Percentiles rank a stretch among this genome's conserved stretches.
These are phyloP conservation scores for Clarias laeviceps DNA, from an alignment of 2,797 vertebrate genomes.

Conservation along the genomic window DNA sequence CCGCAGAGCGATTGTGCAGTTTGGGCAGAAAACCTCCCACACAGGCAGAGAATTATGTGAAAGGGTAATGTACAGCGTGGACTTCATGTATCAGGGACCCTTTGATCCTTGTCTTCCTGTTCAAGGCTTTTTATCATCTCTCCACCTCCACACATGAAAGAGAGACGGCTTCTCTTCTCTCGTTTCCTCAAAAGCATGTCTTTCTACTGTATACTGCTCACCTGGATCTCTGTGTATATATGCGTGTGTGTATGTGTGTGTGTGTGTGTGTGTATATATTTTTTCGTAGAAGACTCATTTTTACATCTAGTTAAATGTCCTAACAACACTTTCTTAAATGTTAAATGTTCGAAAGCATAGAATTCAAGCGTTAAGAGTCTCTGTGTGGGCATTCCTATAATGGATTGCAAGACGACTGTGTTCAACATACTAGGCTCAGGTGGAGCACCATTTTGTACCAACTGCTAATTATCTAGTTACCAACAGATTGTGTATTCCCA, in stretches of 20 bases:
- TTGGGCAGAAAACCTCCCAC: neutral
- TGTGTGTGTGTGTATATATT: neutral
- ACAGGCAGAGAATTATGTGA: neutral
- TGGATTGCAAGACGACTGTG: neutral
- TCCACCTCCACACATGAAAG: constrained; percentile 28
- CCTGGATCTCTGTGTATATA: neutral
- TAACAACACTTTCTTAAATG: neutral
- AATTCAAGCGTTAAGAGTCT: neutral
- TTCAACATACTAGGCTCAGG: neutral
- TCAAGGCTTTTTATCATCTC: constrained; percentile 13
- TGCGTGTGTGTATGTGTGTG: too few species aligned
- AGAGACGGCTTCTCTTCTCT: constrained; percentile 7
- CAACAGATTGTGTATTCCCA: neutral
- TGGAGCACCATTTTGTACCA: neutral
- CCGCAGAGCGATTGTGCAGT: neutral
- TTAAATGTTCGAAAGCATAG: neutral
- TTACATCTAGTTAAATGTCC: neutral
- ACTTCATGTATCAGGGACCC: neutral
- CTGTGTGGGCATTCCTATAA: neutral
- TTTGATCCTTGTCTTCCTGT: constrained; percentile 22
- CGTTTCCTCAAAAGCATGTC: neutral
- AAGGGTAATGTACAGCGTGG: neutral
- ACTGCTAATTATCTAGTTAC: neutral
- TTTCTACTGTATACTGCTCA: constrained; percentile 3
- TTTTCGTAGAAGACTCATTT: neutral